These are phyloP conservation scores for Arrhamphus sclerolepis DNA, from an alignment of 2,797 vertebrate genomes.

Conservation along the genomic window DNA sequence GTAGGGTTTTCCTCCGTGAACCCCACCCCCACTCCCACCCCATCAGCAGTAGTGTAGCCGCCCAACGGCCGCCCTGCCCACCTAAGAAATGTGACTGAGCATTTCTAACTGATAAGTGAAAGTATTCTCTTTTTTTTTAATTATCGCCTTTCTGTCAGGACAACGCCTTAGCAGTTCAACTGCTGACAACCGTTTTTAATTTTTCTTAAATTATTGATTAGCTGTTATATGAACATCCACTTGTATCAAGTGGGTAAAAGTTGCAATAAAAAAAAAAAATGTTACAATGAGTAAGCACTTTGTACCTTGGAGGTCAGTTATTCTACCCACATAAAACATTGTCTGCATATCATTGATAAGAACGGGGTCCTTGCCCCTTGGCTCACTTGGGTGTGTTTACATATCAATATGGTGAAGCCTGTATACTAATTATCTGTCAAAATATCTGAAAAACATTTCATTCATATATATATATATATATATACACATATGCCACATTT, in stretches of 20 bases:
- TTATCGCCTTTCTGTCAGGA: conserved; percentile 20
- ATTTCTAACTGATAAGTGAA: conserved; percentile 1
- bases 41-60: conserved; percentile 60
- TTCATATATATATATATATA: too few relatives aligned
- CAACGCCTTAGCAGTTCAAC: conserved; percentile 40
- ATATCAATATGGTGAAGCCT: neutral
- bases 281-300: neutral
- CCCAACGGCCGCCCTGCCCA: conserved; percentile 22
- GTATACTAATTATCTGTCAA: too few relatives aligned
- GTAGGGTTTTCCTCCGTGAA: conserved; percentile 48
- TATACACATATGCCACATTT: too few relatives aligned
- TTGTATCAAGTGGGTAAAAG: neutral
- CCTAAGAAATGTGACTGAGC: conserved; percentile 24
- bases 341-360: conserved; percentile 42
- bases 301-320: neutral
- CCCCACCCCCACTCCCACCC: conserved; percentile 41
- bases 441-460: too few relatives aligned
- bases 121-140: neutral
- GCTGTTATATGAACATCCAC: neutral
- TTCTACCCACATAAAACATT: neutral
- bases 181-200: neutral
- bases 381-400: conserved; percentile 26
- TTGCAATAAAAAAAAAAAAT: too few relatives aligned
- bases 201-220: neutral
- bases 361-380: neutral